A percentile compares a stretch with the other conserved stretches of the same genome.
phyloP scores from a whole-genome alignment of 2,113 vertebrate species.

The Rhinopithecus roxellana region DNA sequence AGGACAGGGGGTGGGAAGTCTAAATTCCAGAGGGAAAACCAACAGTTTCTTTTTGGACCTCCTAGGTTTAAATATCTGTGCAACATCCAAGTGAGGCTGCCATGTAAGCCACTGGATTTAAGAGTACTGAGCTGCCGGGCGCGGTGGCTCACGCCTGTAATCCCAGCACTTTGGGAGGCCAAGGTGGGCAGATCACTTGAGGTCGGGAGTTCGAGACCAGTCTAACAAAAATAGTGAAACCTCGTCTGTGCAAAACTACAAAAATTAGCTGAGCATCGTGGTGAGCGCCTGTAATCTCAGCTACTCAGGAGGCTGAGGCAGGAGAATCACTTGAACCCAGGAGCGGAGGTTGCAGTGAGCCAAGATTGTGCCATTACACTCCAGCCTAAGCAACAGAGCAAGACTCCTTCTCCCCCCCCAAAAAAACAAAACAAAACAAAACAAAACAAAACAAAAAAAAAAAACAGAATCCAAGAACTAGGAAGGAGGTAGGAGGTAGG shows the following conservation, averaged over 20 bases:
- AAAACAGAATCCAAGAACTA: too few relatives aligned
- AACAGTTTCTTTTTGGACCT: background rate
- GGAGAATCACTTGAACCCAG: too few relatives aligned
- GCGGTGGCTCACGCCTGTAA: background rate
- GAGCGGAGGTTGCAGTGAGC: too few relatives aligned
- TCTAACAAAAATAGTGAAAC: background rate
- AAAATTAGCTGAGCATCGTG: too few relatives aligned
- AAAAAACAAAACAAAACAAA: background rate
- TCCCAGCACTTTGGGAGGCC: background rate
- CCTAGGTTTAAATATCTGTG: background rate
- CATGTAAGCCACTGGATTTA: background rate
- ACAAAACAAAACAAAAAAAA: rapidly evolving
- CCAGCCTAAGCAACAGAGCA: too few relatives aligned
- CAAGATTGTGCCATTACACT: too few relatives aligned
- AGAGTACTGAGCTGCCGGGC: background rate
- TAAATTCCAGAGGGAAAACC: background rate
- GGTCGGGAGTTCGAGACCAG: background rate
- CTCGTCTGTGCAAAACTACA: background rate
- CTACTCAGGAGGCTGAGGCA: too few relatives aligned
- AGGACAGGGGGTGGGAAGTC: background rate
- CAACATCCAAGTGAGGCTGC: background rate
- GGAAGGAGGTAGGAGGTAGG: background rate
- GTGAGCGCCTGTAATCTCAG: too few relatives aligned
- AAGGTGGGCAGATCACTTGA: background rate
- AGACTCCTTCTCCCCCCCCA: too few relatives aligned